These are phyloP conservation scores for Aphaenogaster floridana DNA, from an alignment of 1,140 invertebrate species.

Conservation along the genomic window DNA sequence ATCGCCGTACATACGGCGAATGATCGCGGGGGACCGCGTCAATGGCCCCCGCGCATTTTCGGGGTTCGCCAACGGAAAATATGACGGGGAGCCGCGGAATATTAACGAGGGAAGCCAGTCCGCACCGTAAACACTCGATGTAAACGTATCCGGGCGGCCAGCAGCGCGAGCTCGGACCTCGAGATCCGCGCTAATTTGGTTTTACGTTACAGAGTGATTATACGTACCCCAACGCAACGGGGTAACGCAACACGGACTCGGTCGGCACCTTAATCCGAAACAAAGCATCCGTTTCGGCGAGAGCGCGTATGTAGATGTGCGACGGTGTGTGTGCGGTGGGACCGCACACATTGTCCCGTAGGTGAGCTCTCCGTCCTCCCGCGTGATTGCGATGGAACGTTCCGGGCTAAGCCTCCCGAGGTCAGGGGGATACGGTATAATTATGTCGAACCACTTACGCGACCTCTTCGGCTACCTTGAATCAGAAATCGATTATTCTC, in stretches of 20 bases:
- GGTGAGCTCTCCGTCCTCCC: conserved; percentile 47
- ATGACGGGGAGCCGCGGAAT: conserved; percentile 38
- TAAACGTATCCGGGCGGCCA: conserved; percentile 41
- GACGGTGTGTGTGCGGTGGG: conserved; percentile 36
- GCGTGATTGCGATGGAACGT: conserved; percentile 52
- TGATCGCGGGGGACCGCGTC: not conserved
- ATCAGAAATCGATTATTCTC: conserved; percentile 68
- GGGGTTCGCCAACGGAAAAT: conserved; percentile 24
- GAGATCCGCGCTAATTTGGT: conserved; percentile 77
- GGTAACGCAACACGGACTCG: conserved; percentile 78
- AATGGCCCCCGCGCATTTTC: conserved; percentile 20
- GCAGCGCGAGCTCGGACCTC: conserved; percentile 36
- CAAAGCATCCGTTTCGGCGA: conserved; percentile 69
- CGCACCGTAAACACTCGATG: conserved; percentile 28
- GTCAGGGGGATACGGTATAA: conserved; percentile 63
- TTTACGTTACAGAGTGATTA: conserved; percentile 81
- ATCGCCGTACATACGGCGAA: conserved; percentile 9
- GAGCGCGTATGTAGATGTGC: conserved; percentile 41
- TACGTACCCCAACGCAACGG: conserved; percentile 60
- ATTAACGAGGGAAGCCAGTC: not conserved
- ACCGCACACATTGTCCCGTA: conserved; percentile 75
- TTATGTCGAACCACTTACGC: conserved; percentile 68
- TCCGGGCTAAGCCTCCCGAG: conserved; percentile 45
- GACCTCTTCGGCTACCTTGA: conserved; percentile 51
- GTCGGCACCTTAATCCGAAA: conserved; percentile 79